Percentiles rank a stretch among this genome's conserved stretches.
Evolutionary conservation across 2,797 vertebrate genomes (phyloP).

Genomic region (Epinephelus malabaricus): DNA sequence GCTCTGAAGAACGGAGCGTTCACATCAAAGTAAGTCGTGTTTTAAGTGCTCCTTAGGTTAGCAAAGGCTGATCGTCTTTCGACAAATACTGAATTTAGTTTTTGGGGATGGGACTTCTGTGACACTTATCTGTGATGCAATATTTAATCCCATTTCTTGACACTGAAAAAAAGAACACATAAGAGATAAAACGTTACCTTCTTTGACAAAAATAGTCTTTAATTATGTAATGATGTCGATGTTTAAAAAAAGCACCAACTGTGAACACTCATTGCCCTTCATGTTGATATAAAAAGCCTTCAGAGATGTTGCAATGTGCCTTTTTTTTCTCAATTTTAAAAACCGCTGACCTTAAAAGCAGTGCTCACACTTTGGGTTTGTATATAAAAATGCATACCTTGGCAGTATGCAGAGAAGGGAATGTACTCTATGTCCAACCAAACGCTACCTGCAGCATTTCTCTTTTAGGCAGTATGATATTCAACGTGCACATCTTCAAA

Average conservation of each 20-base stretch:
- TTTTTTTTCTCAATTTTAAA: conserved; percentile 55
- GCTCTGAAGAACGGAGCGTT: conserved; percentile 54
- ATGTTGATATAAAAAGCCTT: conserved; percentile 49
- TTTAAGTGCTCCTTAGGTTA: conserved; percentile 33
- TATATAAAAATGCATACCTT: conserved; percentile 84
- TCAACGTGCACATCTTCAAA: conserved; percentile 30
- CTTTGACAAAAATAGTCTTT: conserved; percentile 11
- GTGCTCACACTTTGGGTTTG: conserved; percentile 74
- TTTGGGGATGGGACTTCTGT: neutral
- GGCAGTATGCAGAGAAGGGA: conserved; percentile 79
- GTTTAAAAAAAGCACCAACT: conserved; percentile 26
- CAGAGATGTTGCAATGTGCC: conserved; percentile 55
- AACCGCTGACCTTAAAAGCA: conserved; percentile 71
- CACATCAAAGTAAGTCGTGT: conserved; percentile 57
- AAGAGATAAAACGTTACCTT: neutral
- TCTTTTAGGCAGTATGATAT: conserved; percentile 49
- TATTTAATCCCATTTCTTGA: conserved; percentile 11
- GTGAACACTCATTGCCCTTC: conserved; percentile 27
- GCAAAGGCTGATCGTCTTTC: neutral
- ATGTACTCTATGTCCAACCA: conserved; percentile 74
- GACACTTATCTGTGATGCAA: neutral
- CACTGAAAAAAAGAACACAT: neutral
- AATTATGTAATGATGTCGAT: conserved; percentile 12
- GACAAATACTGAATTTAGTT: neutral
- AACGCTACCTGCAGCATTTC: conserved; percentile 70